Conservation (phyloP, 2,888 invertebrate genomes). For the Neoscelio sp. region DNA sequence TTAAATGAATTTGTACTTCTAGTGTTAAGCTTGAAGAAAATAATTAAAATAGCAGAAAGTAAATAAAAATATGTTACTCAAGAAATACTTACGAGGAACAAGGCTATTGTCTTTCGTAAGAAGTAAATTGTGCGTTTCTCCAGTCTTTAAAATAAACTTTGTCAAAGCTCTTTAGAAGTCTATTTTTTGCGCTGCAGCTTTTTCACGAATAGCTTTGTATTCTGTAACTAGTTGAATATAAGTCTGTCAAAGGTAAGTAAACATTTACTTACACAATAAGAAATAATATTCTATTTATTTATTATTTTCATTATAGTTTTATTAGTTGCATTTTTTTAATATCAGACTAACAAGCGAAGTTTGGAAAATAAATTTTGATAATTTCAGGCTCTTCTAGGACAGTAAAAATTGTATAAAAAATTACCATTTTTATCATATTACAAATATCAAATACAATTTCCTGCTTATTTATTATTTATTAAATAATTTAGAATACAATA, state of each 20-base stretch:
- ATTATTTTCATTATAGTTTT: constrained; percentile 9
- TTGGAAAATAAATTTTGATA: constrained; percentile 22
- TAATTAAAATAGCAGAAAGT: background rate
- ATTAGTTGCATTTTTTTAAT: background rate
- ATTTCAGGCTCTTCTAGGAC: too few relatives aligned
- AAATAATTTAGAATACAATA: too few relatives aligned
- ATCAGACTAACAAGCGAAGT: too few relatives aligned
- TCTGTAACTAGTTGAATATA: constrained; percentile 98
- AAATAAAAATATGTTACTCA: constrained; percentile 18
- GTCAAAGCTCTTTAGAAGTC: constrained; percentile 97
- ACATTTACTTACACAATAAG: background rate
- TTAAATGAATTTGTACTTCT: too few relatives aligned
- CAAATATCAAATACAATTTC: too few relatives aligned
- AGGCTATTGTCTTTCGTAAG: constrained; percentile 94
- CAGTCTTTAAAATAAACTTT: constrained; percentile 96
- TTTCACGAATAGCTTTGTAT: constrained; percentile 97
- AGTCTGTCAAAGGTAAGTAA: constrained; percentile 86
- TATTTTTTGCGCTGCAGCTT: constrained; percentile 95
- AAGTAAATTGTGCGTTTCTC: constrained; percentile 95
- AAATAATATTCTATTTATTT: constrained; percentile 4
- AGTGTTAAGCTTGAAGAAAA: too few relatives aligned
- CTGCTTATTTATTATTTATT: too few relatives aligned
- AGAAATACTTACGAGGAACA: constrained; percentile 90
- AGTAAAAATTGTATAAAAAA: too few relatives aligned
- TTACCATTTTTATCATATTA: too few relatives aligned